Base-by-base conservation (phyloP, 2,888 invertebrate species). In the Lochmaea capreae region DNA sequence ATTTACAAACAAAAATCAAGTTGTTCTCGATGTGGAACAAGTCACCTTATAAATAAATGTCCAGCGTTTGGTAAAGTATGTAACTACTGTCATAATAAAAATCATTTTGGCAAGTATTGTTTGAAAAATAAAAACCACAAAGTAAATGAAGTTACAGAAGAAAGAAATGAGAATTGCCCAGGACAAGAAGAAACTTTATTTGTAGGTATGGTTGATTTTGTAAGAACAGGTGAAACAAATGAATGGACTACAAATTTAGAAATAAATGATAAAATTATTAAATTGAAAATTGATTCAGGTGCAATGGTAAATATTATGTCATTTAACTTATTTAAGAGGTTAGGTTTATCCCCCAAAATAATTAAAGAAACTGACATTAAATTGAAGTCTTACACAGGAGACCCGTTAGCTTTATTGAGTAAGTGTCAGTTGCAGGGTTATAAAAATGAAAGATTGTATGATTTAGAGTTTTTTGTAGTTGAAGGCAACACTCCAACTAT, bases 391-490 rank as follows among this genome's bases (percentile, higher is more conserved):
- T 78, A 79, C 65, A 66, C 76, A 16, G 70, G 72, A 3, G 33
- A 76, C 26, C 52, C 6, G 14, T 42, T 79, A 74, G n/a, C 70
- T 43, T 65, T 75, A 2, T 43, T 75, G 14, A 75, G 77, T 52
- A 73, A 39, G 62, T 74, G 63, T 39, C 73, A 12, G 61, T 61
- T 75, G 70, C 67, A 11, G 22, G 73, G 71, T 65, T 58, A 10
- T 46, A 62, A 68, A 54, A 74, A 77, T 49, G 14, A 11, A 54
- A 66, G n/a, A n/a, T n/a, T n/a, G n/a, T n/a, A n/a, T n/a, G n/a
- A 67, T 59, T 2, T 73, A 6, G 33, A 67, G 14, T 75, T 79
- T 72, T 76, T 61, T 65, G 67, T 78, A 26, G 76, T 76, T 16
- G 22, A 76, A 16, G 52, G 66, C 9, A 18, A 73, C 22, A 52